A percentile compares a stretch with the other conserved stretches of the same genome.
Conservation (phyloP, 2,888 invertebrate species). For the Frankliniella intonsa region DNA sequence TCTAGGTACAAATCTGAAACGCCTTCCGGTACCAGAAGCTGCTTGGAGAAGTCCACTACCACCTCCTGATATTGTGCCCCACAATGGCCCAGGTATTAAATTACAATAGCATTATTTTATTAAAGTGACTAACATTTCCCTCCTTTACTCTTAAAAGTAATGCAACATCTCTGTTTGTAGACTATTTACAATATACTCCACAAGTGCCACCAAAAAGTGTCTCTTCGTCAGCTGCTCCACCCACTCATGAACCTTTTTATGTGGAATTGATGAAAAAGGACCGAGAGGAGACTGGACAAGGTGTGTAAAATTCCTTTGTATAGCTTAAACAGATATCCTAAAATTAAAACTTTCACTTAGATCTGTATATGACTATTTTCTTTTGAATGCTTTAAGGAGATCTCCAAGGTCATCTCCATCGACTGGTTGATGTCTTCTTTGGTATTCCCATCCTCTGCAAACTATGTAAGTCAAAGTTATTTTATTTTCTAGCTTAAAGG, state of each 20-base stretch:
- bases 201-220: background rate
- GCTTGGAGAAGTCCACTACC: background rate
- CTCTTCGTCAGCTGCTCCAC: background rate
- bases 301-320: background rate
- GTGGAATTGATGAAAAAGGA: background rate
- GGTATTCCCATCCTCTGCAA: background rate
- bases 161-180: background rate
- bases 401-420: background rate
- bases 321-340: background rate
- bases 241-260: background rate
- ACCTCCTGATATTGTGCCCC: background rate
- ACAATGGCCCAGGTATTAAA: background rate
- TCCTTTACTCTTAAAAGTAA: background rate
- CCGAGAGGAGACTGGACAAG: background rate
- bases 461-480: background rate
- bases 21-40: background rate
- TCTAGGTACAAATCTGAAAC: background rate
- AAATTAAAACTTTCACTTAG: background rate
- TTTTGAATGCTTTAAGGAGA: background rate
- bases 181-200: background rate
- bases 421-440: conserved; percentile 7
- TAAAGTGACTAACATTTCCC: too few relatives aligned
- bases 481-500: background rate
- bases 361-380: background rate
- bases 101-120: background rate